A percentile compares a stretch with the other conserved stretches of the same genome.
Evolutionary conservation across 2,888 invertebrate species (phyloP).

Genomic region (Lycocerus yunnanus): DNA sequence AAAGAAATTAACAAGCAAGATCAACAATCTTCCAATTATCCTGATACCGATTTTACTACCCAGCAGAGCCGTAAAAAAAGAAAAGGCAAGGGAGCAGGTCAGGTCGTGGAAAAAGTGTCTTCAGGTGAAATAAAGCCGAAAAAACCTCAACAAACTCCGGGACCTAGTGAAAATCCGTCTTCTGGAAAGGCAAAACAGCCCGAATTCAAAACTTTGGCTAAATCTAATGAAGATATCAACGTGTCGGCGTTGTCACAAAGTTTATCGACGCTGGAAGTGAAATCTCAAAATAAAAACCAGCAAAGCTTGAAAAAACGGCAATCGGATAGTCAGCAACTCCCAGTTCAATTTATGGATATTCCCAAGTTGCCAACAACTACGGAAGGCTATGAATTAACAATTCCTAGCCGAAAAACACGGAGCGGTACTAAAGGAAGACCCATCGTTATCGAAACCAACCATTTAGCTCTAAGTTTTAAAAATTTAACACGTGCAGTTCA

Average conservation of each 20-base stretch:
- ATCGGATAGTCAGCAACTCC: not conserved
- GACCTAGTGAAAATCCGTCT: not conserved
- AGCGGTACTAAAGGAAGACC: constrained; percentile 45
- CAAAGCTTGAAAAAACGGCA: not conserved
- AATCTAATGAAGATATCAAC: not conserved
- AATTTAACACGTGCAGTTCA: constrained; percentile 62
- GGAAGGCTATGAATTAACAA: not conserved
- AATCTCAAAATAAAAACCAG: not conserved
- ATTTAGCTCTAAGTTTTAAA: constrained; percentile 59
- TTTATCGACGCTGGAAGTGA: not conserved
- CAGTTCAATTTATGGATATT: not conserved
- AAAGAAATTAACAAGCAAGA: not conserved
- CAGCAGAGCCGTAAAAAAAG: not conserved
- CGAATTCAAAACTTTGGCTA: not conserved
- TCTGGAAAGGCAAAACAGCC: not conserved
- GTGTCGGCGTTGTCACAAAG: not conserved
- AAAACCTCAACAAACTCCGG: not conserved
- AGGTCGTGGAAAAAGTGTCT: not conserved
- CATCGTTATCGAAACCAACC: constrained; percentile 62
- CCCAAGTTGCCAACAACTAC: not conserved
- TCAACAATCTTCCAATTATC: not conserved
- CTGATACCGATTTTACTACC: not conserved
- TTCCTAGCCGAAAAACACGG: not conserved
- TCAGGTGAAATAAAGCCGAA: not conserved
- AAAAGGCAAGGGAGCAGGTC: not conserved